Base-by-base conservation (phyloP, 2,888 invertebrate genomes). In the Oithona nana region DNA sequence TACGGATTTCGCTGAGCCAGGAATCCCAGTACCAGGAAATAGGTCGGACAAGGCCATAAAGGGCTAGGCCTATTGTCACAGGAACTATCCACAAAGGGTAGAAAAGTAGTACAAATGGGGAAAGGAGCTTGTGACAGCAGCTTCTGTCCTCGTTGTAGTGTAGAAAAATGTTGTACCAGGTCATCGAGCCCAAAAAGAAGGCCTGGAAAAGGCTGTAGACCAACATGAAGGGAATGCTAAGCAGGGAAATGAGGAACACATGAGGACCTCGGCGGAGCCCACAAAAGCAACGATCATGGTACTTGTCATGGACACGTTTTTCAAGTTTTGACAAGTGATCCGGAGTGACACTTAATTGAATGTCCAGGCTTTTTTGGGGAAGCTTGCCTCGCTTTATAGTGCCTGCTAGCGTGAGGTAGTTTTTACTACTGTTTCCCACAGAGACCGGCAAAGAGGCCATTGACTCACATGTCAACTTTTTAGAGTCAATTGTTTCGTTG, bases 201-300 rank as follows among this genome's bases (percentile, higher is more conserved):
- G 62, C 62, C 11, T 62, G 54, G 24, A 56, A 26, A 20, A 48
- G 56, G 28, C 24, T 20, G 30, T 49, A 13, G n/a, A 62, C 11
- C 31, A 22, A 39, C 24, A 39, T 16, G 56, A 55, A 13, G 1
- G 62, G 62, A 16, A 62, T 13, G 22, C 28, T 26, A 28, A 62
- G 20, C 31, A 62, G 62, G 11, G 62, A 62, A 39, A 62, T 20
- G 20, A 56, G 26, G 16, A 62, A 39, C 6, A 62, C 28, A 48
- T 62, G 62, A 56, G 28, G 16, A n/a, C 62, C 62, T 26, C 56
- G 29, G 11, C 28, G 28, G n/a, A 55, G 28, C 26, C 62, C 62
- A 11, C 62, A 62, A 48, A 54, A 62, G 39, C 62, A 62, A n/a
- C 62, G 59, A 59, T 59, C 59, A 59, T 59, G 59, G 28, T 59